A percentile compares a stretch with the other conserved stretches of the same genome.
Evolutionary conservation across 2,113 vertebrate genomes (phyloP).

Genomic region (Cichladusa arquata): DNA sequence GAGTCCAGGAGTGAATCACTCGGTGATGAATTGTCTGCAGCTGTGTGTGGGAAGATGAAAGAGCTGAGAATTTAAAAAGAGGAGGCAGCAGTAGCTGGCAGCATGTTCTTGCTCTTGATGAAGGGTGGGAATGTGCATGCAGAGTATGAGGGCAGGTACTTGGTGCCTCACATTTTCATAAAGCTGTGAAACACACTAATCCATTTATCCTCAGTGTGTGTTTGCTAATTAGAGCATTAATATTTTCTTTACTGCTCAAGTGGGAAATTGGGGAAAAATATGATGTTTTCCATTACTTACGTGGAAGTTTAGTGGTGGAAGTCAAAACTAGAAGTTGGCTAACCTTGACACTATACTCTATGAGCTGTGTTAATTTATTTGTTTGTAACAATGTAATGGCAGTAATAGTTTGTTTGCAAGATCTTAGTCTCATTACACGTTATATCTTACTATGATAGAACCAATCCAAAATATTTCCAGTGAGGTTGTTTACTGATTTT

Average conservation of each 20-base stretch:
- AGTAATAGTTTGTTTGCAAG: not conserved
- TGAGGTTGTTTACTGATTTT: not conserved
- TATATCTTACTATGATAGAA: not conserved
- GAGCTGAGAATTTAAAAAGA: not conserved
- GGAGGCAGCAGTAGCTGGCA: not conserved
- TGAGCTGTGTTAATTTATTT: not conserved
- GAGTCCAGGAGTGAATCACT: constrained; percentile 36
- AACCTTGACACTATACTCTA: not conserved
- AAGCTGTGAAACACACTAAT: not conserved
- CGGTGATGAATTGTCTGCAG: not conserved
- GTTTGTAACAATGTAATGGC: not conserved
- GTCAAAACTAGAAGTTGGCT: not conserved
- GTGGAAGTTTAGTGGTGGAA: not conserved
- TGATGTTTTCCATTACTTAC: not conserved
- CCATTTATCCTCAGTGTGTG: not conserved
- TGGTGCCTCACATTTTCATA: not conserved
- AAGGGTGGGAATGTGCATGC: not conserved
- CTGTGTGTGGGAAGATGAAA: constrained; percentile 34
- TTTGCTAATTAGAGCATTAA: not conserved
- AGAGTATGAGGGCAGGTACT: not conserved
- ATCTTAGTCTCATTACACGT: not conserved
- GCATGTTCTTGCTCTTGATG: not conserved
- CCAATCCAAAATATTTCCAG: not conserved
- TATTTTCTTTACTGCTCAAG: not conserved
- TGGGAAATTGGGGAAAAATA: not conserved